Evolutionary conservation across 2,113 vertebrate genomes (phyloP).

Genomic region (Cynoglossus semilaevis): DNA sequence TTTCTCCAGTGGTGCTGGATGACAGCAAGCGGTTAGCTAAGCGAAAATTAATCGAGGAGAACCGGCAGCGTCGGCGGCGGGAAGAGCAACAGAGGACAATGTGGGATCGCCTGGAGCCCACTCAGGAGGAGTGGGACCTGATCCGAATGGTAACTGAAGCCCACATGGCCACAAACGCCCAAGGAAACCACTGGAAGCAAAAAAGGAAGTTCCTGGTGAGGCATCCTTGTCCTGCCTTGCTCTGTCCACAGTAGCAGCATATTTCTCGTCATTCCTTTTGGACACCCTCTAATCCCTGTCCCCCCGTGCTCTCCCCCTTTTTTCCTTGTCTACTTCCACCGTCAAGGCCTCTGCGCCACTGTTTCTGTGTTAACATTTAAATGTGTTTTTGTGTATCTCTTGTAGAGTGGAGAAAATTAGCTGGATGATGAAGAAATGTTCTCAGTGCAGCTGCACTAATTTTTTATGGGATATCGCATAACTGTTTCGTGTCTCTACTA

Average conservation of each 20-base stretch:
- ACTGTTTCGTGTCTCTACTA: conserved; percentile 19
- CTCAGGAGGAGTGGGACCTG: conserved; percentile 94
- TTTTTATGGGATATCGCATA: conserved; percentile 64
- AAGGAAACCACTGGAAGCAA: conserved; percentile 98
- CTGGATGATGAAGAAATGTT: conserved; percentile 71
- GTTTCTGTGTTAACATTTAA: conserved; percentile 70
- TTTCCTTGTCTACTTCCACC: conserved; percentile 9
- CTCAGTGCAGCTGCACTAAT: conserved; percentile 69
- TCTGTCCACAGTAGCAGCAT: background rate
- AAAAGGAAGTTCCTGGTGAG: conserved; percentile 98
- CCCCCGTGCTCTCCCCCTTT: background rate
- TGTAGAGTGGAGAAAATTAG: conserved; percentile 78
- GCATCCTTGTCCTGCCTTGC: conserved; percentile 29
- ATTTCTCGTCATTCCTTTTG: background rate
- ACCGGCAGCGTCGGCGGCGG: conserved; percentile 87
- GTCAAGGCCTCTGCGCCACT: conserved; percentile 42
- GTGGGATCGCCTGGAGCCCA: conserved; percentile 90
- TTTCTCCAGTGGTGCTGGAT: conserved; percentile 89
- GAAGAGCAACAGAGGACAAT: conserved; percentile 91
- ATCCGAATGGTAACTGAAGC: conserved; percentile 94
- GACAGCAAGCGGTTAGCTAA: conserved; percentile 95
- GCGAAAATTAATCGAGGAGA: conserved; percentile 95
- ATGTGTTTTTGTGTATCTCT: conserved; percentile 78
- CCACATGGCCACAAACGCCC: conserved; percentile 95
- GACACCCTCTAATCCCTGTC: background rate